Evolutionary conservation across 2,113 vertebrate genomes (phyloP).

Genomic region (Speoplatyrhinus poulsoni): DNA sequence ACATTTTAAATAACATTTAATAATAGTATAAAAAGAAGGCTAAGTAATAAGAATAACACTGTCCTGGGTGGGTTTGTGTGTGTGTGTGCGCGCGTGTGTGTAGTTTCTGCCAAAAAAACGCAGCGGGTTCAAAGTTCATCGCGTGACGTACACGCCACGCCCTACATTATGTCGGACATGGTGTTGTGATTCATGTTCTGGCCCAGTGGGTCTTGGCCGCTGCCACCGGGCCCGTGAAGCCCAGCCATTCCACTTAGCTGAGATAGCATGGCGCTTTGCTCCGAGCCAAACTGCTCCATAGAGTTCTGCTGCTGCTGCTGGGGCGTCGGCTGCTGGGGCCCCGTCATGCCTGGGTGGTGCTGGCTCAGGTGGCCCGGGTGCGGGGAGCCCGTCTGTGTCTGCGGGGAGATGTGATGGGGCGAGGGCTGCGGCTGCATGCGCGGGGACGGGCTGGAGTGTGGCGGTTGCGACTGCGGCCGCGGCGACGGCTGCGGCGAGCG

Average conservation of each 20-base stretch:
- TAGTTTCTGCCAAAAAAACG: slow-evolving; percentile 66
- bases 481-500: slow-evolving; percentile 96
- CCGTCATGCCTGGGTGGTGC: slow-evolving; percentile 81
- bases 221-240: slow-evolving; percentile 86
- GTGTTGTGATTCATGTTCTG: slow-evolving; percentile 92
- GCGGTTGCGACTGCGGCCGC: slow-evolving; percentile 91
- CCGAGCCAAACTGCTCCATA: slow-evolving; percentile 74
- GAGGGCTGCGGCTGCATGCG: slow-evolving; percentile 97
- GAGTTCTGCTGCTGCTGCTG: slow-evolving; percentile 84
- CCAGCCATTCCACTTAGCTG: slow-evolving; percentile 90
- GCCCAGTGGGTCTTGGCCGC: slow-evolving; percentile 87
- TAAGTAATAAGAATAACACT: slow-evolving; percentile 74
- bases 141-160: slow-evolving; percentile 65
- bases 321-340: slow-evolving; percentile 76
- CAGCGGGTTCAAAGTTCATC: slow-evolving; percentile 9
- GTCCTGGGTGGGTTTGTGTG: slow-evolving; percentile 73
- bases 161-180: slow-evolving; percentile 91
- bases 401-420: slow-evolving; percentile 94
- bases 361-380: slow-evolving; percentile 84
- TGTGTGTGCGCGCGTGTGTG: slow-evolving; percentile 23
- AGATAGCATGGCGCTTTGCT: slow-evolving; percentile 88
- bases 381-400: slow-evolving; percentile 95
- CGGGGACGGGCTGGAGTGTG: slow-evolving; percentile 95
- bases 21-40: slow-evolving; percentile 77
- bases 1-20: slow-evolving; percentile 80